Percentiles rank a stretch among this genome's conserved stretches.
Evolutionary conservation across 2,797 vertebrate species (phyloP).

Genomic region (Typhlichthys subterraneus): DNA sequence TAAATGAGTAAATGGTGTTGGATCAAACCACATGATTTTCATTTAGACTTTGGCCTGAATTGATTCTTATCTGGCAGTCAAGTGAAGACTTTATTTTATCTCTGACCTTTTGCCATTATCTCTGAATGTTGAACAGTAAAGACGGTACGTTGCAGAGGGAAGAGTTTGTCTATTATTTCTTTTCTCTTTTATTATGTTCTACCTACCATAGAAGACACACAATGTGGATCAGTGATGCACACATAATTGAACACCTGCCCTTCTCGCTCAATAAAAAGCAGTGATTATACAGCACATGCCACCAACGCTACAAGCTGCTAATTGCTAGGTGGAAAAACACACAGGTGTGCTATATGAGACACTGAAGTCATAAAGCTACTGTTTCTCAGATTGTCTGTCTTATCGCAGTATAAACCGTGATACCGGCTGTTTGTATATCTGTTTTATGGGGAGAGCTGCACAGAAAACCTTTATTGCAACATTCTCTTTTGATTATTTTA

Average conservation of each 20-base stretch:
- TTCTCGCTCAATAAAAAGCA: slow-evolving; percentile 21
- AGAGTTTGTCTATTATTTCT: background rate
- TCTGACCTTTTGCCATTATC: background rate
- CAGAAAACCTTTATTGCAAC: slow-evolving; percentile 40
- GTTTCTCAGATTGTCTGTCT: slow-evolving; percentile 26
- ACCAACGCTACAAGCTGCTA: slow-evolving; percentile 12
- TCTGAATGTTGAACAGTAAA: background rate
- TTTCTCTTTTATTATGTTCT: slow-evolving; percentile 1
- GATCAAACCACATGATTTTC: background rate
- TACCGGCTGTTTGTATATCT: slow-evolving; percentile 34
- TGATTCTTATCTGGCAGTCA: background rate
- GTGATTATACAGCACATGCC: slow-evolving; percentile 7
- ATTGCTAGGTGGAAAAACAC: slow-evolving; percentile 50
- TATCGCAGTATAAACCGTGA: slow-evolving; percentile 28
- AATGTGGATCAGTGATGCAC: slow-evolving; percentile 7
- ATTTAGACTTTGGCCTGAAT: background rate
- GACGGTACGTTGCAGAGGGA: slow-evolving; percentile 1
- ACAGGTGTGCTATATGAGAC: slow-evolving; percentile 44
- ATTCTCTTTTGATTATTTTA: slow-evolving; percentile 24
- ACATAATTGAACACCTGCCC: slow-evolving; percentile 60
- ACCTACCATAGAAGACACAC: background rate
- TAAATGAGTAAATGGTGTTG: background rate
- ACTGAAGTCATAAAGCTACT: slow-evolving; percentile 54
- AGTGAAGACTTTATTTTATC: too few species aligned
- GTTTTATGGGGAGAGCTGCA: slow-evolving; percentile 18